phyloP scores from a whole-genome alignment of 37 sponge, comb jelly and placozoan species.

The Chondrilla cf. caribensis region DNA sequence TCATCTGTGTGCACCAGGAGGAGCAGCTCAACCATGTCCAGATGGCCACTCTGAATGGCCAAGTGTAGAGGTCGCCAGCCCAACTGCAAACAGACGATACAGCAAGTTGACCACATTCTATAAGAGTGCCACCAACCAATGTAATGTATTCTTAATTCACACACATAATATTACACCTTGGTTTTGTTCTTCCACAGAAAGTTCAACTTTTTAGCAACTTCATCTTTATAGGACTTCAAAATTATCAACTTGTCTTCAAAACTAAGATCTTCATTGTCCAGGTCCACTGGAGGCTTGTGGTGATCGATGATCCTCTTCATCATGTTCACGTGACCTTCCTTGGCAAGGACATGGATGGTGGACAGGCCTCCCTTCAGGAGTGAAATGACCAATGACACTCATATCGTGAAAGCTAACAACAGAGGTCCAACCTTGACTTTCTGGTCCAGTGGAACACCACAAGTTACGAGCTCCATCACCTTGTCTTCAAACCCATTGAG shows the following conservation, averaged over 20 bases:
- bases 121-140: no score
- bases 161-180: conserved; percentile 1
- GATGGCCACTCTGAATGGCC: neutral
- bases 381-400: no score
- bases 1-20: neutral
- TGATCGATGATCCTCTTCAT: neutral
- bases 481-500: neutral
- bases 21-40: conserved; percentile 8
- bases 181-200: neutral
- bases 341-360: conserved; percentile 6
- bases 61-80: conserved; percentile 21
- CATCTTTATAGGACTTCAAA: neutral
- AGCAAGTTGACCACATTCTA: neutral
- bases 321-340: neutral
- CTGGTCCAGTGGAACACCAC: neutral
- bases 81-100: neutral
- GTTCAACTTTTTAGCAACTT: neutral
- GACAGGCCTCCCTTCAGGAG: conserved; percentile 14
- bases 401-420: no score
- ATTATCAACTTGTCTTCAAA: neutral
- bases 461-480: neutral
- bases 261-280: neutral
- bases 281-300: neutral
- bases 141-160: no score
- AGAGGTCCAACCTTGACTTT: neutral